Evolutionary conservation across 1,140 invertebrate genomes (phyloP).

Genomic region (Platyscapa corneri): DNA sequence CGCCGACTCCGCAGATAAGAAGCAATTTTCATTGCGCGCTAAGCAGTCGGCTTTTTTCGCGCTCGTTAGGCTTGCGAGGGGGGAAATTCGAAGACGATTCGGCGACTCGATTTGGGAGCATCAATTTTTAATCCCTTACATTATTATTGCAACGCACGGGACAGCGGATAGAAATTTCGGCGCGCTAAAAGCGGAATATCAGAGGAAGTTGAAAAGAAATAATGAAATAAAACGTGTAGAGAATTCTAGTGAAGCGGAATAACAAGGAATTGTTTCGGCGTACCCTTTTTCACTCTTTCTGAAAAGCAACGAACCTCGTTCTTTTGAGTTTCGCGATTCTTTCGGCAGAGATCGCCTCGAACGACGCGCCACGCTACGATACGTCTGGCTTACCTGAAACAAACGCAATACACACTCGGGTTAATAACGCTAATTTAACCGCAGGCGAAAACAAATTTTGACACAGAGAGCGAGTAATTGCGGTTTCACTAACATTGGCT

Average conservation of each 20-base stretch:
- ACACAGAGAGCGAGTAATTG: too few relatives aligned
- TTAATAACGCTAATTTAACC: too few relatives aligned
- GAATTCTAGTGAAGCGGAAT: conserved; percentile 45
- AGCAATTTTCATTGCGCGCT: not conserved
- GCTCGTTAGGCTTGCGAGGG: not conserved
- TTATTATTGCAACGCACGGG: not conserved
- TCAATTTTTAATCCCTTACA: not conserved
- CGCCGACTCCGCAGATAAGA: not conserved
- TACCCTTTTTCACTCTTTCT: conserved; percentile 46
- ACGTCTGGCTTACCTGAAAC: conserved; percentile 34
- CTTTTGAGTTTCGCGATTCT: conserved; percentile 48
- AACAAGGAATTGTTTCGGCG: conserved; percentile 49
- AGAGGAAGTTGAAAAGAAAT: conserved; percentile 28
- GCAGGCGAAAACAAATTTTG: too few relatives aligned
- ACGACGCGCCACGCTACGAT: not conserved
- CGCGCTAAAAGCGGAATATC: not conserved
- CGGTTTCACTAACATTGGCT: too few relatives aligned
- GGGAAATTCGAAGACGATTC: not conserved
- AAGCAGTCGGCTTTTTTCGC: too few relatives aligned
- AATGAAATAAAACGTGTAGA: conserved; percentile 48
- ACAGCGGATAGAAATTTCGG: conserved; percentile 1
- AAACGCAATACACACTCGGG: not conserved
- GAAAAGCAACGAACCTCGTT: conserved; percentile 30
- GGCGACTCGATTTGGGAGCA: not conserved
- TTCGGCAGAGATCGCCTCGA: too few relatives aligned